Base-by-base conservation (phyloP, 2,888 invertebrate genomes). In the Helleia helle region DNA sequence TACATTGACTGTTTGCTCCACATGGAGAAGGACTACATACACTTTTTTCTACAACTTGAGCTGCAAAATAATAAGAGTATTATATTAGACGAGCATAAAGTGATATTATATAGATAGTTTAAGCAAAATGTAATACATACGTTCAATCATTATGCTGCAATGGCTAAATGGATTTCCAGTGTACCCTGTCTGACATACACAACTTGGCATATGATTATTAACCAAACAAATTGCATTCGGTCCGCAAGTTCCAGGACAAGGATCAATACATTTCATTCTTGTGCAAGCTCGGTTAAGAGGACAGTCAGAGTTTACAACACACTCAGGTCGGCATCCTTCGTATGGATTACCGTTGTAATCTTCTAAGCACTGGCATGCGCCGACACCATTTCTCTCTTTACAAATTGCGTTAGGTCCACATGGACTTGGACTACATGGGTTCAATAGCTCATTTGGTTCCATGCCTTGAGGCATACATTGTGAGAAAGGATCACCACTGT, bases 171-270 rank as follows among this genome's bases (percentile, higher is more conserved):
- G 90, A 80, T 91, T 90, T 49, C 91, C 91, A 7, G 88, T 88
- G 54, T 87, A 89, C 28, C 90, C 89, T 13, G 86, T 71, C 47
- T 87, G 81, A 59, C 93, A 93, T 42, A 84, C 83, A 59, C 93
- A 93, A 46, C 88, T 87, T 11, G 93, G 92, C 64, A 88, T 81
- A 63, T 93, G 93, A 58, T 91, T 90, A 42, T 91, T 88, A 4
- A 93, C 91, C 65, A 89, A 87, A 58, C 94, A 94, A 41, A 86
- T 63, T 4, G 94, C 92, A 52, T 88, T 87, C 25, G 89, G 73
- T 13, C 94, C 94, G 61, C 94, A 94, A 17, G 91, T 90, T 44
- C 93, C 93, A 8, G 91, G 91, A 58, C 93, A 94, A 17, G 93
- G 93, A 69, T 93, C 91, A 41, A 87, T 72, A 62, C 93, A 93